Percentiles rank a stretch among this genome's conserved stretches.
phyloP scores from a whole-genome alignment of 2,113 vertebrate genomes.

The Oophaga pumilio region DNA sequence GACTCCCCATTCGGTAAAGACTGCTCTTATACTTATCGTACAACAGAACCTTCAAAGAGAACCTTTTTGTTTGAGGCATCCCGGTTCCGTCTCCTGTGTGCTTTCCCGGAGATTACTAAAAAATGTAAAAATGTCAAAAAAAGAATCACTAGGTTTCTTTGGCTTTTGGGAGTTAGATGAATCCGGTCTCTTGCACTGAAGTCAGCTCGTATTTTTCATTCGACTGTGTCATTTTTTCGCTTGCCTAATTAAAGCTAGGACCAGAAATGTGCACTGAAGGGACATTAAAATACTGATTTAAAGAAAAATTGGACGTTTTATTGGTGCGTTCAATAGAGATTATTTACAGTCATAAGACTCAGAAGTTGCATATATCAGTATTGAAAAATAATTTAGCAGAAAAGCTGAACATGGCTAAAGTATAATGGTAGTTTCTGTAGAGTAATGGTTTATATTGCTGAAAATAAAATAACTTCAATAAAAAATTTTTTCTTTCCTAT shows the following conservation, averaged over 20 bases:
- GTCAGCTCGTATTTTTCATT: slow-evolving; percentile 41
- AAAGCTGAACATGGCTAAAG: neutral
- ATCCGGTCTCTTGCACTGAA: slow-evolving; percentile 6
- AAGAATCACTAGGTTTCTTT: slow-evolving; percentile 4
- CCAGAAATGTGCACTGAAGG: slow-evolving; percentile 14
- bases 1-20: slow-evolving; percentile 4
- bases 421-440: neutral
- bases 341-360: neutral
- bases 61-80: slow-evolving; percentile 29
- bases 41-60: slow-evolving; percentile 23
- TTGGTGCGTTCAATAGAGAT: slow-evolving; percentile 7
- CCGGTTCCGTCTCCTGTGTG: slow-evolving; percentile 18
- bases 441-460: neutral
- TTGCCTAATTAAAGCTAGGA: slow-evolving; percentile 35
- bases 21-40: neutral
- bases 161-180: slow-evolving; percentile 24
- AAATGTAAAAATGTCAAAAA: slow-evolving; percentile 20
- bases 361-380: neutral
- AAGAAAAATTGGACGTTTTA: neutral
- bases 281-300: neutral
- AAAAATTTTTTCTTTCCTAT: too few relatives aligned
- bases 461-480: neutral
- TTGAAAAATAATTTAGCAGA: neutral
- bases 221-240: slow-evolving; percentile 45
- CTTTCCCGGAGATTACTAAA: slow-evolving; percentile 25